Evolutionary conservation across 2,888 invertebrate genomes (phyloP).

Genomic region (Tanytarsus gracilentus): DNA sequence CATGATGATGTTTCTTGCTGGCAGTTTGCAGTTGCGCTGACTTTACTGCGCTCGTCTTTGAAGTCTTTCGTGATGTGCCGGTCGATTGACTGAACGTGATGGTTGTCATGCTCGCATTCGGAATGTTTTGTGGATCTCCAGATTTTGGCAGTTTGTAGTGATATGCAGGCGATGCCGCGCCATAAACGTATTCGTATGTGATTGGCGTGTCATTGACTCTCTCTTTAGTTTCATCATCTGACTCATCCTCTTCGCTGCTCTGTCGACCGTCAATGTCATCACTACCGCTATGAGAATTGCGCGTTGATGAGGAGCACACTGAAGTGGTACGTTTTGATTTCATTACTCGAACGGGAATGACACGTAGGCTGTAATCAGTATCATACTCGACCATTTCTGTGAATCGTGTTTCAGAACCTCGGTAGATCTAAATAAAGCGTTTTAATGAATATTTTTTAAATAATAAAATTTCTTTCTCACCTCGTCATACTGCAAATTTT

Average conservation of each 20-base stretch:
- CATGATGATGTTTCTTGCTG: conserved; percentile 9
- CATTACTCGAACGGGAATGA: conserved; percentile 61
- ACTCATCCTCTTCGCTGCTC: conserved; percentile 16
- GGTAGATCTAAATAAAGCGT: conserved; percentile 50
- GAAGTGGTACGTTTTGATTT: conserved; percentile 24
- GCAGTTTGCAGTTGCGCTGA: not conserved
- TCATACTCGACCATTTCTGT: conserved; percentile 62
- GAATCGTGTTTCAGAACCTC: conserved; percentile 54
- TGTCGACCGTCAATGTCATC: conserved; percentile 11
- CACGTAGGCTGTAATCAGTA: conserved; percentile 66
- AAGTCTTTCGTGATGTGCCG: not conserved
- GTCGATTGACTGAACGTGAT: not conserved
- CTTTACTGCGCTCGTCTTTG: conserved; percentile 9
- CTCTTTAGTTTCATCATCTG: conserved; percentile 8
- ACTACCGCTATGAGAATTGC: conserved; percentile 3
- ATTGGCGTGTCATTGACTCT: conserved; percentile 6
- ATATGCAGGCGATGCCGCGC: conserved; percentile 8
- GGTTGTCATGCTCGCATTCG: not conserved
- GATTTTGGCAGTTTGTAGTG: conserved; percentile 23
- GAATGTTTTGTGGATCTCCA: not conserved
- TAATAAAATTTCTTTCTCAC: conserved; percentile 39
- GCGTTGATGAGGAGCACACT: conserved; percentile 10
- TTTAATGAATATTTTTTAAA: conserved; percentile 29
- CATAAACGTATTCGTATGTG: conserved; percentile 18
- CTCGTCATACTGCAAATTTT: conserved; percentile 55